These are phyloP conservation scores for Cephus runcator DNA, from an alignment of 2,888 invertebrate species.

Conservation along the genomic window DNA sequence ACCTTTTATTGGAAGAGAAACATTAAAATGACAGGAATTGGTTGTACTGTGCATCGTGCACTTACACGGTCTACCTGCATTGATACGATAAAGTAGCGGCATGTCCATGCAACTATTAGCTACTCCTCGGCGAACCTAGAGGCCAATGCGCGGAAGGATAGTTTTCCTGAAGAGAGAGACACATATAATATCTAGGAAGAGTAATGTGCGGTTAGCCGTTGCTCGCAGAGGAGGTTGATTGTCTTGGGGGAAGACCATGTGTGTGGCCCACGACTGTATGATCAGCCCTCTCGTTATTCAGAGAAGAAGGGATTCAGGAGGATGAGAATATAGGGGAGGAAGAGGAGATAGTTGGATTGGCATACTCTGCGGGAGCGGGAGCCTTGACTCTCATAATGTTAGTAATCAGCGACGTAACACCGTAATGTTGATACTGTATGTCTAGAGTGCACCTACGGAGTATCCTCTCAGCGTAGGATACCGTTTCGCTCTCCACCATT, in stretches of 20 bases:
- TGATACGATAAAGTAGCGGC: not conserved
- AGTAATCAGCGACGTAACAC: conserved; percentile 1
- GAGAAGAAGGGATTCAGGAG: not conserved
- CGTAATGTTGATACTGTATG: conserved; percentile 5
- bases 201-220: not conserved
- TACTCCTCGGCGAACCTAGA: not conserved
- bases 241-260: not conserved
- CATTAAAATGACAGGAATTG: not conserved
- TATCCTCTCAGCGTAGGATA: not conserved
- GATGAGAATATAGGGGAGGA: not conserved
- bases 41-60: not conserved
- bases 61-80: not conserved
- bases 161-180: not conserved
- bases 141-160: not conserved
- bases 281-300: not conserved
- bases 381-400: conserved; percentile 3
- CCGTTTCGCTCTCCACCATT: not conserved
- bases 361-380: not conserved
- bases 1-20: not conserved
- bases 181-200: not conserved
- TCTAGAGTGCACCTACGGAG: not conserved
- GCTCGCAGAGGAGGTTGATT: not conserved
- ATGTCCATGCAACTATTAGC: not conserved
- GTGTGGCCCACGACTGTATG: not conserved
- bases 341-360: not conserved